A percentile compares a stretch with the other conserved stretches of the same genome.
These are phyloP conservation scores for Miichthys miiuy DNA, from an alignment of 2,797 vertebrate species.

Conservation along the genomic window DNA sequence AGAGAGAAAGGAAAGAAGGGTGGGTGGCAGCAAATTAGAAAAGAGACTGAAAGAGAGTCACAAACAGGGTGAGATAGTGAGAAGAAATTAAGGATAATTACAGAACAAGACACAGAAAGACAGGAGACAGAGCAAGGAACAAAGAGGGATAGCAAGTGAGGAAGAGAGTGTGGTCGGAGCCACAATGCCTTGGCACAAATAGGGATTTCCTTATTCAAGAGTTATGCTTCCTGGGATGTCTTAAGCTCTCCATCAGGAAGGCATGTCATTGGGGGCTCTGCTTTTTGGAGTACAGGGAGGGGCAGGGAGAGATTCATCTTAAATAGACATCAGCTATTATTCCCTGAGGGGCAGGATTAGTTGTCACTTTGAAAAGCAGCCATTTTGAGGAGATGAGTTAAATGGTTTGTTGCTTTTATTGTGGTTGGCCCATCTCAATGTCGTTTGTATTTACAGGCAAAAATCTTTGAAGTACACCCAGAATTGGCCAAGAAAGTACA, in stretches of 20 bases:
- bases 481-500: conserved; percentile 11
- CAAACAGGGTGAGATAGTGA: not conserved
- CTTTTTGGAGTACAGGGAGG: conserved; percentile 42
- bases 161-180: conserved; percentile 48
- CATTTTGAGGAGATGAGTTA: conserved; percentile 25
- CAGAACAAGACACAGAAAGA: conserved; percentile 33
- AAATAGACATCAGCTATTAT: conserved; percentile 31
- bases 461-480: conserved; percentile 41
- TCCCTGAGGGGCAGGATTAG: conserved; percentile 14
- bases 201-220: conserved; percentile 53
- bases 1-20: conserved; percentile 1
- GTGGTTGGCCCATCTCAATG: conserved; percentile 33
- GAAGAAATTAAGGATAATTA: conserved; percentile 42
- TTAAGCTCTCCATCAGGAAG: conserved; percentile 48
- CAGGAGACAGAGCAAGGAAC: conserved; percentile 27
- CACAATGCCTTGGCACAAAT: conserved; percentile 66
- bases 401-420: conserved; percentile 37
- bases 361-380: conserved; percentile 34
- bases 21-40: conserved; percentile 2
- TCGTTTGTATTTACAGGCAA: conserved; percentile 50
- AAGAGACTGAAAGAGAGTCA: conserved; percentile 20
- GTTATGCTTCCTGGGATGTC: conserved; percentile 59
- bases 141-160: conserved; percentile 29
- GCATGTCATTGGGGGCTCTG: conserved; percentile 42
- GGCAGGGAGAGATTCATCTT: conserved; percentile 46